A percentile compares a stretch with the other conserved stretches of the same genome.
Evolutionary conservation across 2,113 vertebrate genomes (phyloP).

Genomic region (Casuarius casuarius): DNA sequence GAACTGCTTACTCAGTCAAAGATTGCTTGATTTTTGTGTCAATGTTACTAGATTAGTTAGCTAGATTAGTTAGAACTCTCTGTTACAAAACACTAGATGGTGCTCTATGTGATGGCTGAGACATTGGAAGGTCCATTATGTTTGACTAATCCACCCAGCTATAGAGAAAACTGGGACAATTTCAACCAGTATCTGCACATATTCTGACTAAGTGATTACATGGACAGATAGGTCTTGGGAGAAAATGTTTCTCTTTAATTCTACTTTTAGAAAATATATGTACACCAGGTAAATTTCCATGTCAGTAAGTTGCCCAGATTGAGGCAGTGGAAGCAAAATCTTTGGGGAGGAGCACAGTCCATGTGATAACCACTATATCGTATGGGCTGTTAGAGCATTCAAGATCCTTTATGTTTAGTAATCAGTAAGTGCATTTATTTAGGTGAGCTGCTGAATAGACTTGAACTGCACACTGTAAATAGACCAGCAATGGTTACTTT

Average conservation of each 20-base stretch:
- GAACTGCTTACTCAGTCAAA: neutral
- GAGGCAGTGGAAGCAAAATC: neutral
- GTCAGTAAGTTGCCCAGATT: neutral
- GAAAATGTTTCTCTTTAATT: neutral
- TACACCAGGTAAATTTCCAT: neutral
- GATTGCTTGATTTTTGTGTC: neutral
- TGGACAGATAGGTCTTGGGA: neutral
- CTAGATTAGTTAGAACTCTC: neutral
- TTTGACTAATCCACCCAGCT: neutral
- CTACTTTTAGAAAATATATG: neutral
- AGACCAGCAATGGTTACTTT: neutral
- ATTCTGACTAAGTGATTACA: neutral
- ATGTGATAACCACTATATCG: neutral
- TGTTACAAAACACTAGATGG: neutral
- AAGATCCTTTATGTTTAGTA: neutral
- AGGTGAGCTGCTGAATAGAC: neutral
- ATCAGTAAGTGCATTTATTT: neutral
- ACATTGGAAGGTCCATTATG: neutral
- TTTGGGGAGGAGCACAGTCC: neutral
- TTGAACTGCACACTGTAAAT: neutral
- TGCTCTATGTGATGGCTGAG: neutral
- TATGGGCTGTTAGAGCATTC: neutral
- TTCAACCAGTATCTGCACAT: neutral
- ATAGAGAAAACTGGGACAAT: neutral
- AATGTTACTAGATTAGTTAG: neutral